Conservation (phyloP, 2,797 vertebrate species). For the Danio jaintianensis region DNA sequence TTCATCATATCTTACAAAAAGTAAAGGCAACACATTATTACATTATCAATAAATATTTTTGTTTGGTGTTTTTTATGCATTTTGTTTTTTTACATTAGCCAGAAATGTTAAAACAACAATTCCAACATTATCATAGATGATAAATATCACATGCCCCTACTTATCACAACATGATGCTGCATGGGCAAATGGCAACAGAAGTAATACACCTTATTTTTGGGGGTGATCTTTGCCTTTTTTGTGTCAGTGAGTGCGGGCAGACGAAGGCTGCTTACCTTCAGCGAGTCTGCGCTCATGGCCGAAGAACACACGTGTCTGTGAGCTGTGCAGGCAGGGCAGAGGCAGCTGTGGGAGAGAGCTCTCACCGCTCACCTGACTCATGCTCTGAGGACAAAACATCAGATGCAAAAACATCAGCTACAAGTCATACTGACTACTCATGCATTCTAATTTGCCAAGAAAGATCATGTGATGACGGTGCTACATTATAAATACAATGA, state of each 20-base stretch:
- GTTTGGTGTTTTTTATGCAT: too few relatives aligned
- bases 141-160: too few relatives aligned
- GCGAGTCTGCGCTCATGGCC: conserved; percentile 92
- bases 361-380: conserved; percentile 79
- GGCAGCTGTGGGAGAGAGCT: conserved; percentile 88
- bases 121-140: too few relatives aligned
- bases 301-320: conserved; percentile 92
- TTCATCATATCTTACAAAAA: too few relatives aligned
- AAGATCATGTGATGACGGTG: not conserved
- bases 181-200: not conserved
- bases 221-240: not conserved
- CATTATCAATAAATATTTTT: too few relatives aligned
- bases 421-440: not conserved
- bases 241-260: not conserved
- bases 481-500: too few relatives aligned
- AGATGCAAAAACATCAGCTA: too few relatives aligned
- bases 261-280: conserved; percentile 82
- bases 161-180: not conserved
- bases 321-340: conserved; percentile 90
- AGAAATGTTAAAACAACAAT: too few relatives aligned
- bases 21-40: too few relatives aligned
- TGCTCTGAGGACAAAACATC: conserved; percentile 76
- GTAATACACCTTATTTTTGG: not conserved
- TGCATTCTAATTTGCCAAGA: not conserved
- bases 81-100: too few relatives aligned